Evolutionary conservation across 2,888 invertebrate genomes (phyloP).

Genomic region (Chymomyza caudatula): DNA sequence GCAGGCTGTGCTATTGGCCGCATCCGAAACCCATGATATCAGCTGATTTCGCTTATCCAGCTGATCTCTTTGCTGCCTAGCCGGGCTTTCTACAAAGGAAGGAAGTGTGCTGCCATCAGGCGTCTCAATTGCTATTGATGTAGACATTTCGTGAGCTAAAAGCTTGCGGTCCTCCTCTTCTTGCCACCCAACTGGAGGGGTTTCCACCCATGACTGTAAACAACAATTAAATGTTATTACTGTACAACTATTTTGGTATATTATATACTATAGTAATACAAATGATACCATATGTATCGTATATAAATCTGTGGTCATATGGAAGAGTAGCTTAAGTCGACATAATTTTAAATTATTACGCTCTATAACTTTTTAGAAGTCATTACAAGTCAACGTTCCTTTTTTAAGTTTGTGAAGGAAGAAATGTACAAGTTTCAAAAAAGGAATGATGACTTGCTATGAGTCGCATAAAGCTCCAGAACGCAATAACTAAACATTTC

Average conservation of each 20-base stretch:
- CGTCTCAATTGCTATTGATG: slow-evolving; percentile 78
- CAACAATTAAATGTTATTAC: slow-evolving; percentile 80
- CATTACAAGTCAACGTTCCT: too few relatives aligned
- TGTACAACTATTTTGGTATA: neutral
- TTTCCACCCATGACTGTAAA: slow-evolving; percentile 93
- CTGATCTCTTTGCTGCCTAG: slow-evolving; percentile 42
- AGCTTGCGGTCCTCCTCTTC: slow-evolving; percentile 84
- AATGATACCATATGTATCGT: too few relatives aligned
- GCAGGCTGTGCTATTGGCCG: slow-evolving; percentile 61
- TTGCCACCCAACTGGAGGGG: slow-evolving; percentile 93
- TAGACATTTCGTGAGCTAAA: slow-evolving; percentile 72
- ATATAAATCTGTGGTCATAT: too few relatives aligned
- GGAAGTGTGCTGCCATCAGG: slow-evolving; percentile 72
- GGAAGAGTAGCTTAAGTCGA: too few relatives aligned
- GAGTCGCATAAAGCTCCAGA: too few relatives aligned
- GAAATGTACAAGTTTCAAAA: too few relatives aligned
- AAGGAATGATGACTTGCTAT: too few relatives aligned
- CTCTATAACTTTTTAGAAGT: too few relatives aligned
- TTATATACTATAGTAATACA: too few relatives aligned
- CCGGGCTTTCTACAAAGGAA: slow-evolving; percentile 36
- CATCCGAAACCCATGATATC: slow-evolving; percentile 69
- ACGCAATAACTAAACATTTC: too few relatives aligned
- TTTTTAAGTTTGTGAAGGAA: too few relatives aligned
- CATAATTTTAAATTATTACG: too few relatives aligned
- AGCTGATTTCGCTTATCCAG: slow-evolving; percentile 59